These are phyloP conservation scores for Drosophila triauraria DNA, from an alignment of 1,140 invertebrate species.

Conservation along the genomic window DNA sequence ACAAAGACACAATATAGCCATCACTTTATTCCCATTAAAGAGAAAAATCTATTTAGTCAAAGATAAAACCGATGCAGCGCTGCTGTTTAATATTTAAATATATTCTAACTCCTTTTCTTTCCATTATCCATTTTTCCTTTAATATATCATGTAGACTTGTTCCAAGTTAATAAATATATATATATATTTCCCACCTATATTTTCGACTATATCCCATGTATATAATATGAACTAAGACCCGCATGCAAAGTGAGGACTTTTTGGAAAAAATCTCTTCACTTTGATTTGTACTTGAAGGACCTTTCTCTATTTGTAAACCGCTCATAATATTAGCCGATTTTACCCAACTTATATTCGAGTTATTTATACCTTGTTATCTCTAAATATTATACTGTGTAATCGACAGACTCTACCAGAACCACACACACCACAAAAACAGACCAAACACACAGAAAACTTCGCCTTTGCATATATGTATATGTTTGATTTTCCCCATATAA, in stretches of 20 bases:
- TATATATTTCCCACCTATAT: not conserved
- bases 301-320: not conserved
- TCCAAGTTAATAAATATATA: conserved; percentile 18
- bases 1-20: not conserved
- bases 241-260: conserved; percentile 55
- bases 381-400: conserved; percentile 4
- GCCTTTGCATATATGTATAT: conserved; percentile 27
- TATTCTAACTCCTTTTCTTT: not conserved
- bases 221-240: conserved; percentile 9
- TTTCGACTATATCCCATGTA: conserved; percentile 9
- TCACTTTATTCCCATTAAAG: not conserved
- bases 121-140: not conserved
- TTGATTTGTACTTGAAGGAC: conserved; percentile 7
- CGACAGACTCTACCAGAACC: conserved; percentile 25
- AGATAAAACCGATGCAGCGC: conserved; percentile 36
- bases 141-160: conserved; percentile 19
- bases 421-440: conserved; percentile 37
- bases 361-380: conserved; percentile 22
- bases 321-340: conserved; percentile 32
- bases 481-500: conserved; percentile 22
- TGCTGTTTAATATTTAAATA: conserved; percentile 27
- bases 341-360: conserved; percentile 18
- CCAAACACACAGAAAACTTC: conserved; percentile 24
- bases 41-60: not conserved
- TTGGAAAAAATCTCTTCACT: not conserved